Base-by-base conservation (phyloP, 2,888 invertebrate genomes). In the Sarcophaga variegata region DNA sequence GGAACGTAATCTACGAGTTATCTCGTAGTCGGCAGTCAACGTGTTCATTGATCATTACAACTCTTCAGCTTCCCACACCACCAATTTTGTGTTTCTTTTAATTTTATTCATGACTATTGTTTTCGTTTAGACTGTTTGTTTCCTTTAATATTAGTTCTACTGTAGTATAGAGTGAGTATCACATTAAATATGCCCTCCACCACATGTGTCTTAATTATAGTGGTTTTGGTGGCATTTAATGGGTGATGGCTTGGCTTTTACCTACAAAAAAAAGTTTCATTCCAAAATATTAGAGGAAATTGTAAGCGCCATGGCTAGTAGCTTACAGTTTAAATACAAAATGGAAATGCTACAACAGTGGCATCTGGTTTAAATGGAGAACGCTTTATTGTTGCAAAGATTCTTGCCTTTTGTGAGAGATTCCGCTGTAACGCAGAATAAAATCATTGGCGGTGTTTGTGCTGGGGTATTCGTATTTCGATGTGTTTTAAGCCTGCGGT, bases 191-290 rank as follows among this genome's bases (percentile, higher is more conserved):
- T 91, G 90, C 92, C 92, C 91, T 91, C 90, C 90, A 92, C 90
- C 90, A 92, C 90, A 90, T 71, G 69, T 45, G n/a, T 90, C 92
- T 92, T 93, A 92, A 93, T 93, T 93, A 92, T 91, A 92, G 92
- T 92, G 90, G 90, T 92, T 91, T 90, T 89, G 89, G 90, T 88
- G 78, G 82, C 70, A 79, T 87, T 77, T 88, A 83, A 27, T 84
- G 81, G 77, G 81, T 87, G 85, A 85, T 77, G 75, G 66, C 47
- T 54, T 37, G 37, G 37, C 10, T 71, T 69, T 72, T 62, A 22
- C 54, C 62, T 63, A 22, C 1, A 22, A 14, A 8, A 8, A 37
- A 37, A 12, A 74, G 49, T 54, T 72, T 59, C 47, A 62, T 83
- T 27, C 77, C 77, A 77, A 67, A 74, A 25, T 66, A 74, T 86